Percentiles rank a stretch among this genome's conserved stretches.
These are phyloP conservation scores for Uropsilus gracilis DNA, from an alignment of 2,113 vertebrate genomes.

Conservation along the genomic window DNA sequence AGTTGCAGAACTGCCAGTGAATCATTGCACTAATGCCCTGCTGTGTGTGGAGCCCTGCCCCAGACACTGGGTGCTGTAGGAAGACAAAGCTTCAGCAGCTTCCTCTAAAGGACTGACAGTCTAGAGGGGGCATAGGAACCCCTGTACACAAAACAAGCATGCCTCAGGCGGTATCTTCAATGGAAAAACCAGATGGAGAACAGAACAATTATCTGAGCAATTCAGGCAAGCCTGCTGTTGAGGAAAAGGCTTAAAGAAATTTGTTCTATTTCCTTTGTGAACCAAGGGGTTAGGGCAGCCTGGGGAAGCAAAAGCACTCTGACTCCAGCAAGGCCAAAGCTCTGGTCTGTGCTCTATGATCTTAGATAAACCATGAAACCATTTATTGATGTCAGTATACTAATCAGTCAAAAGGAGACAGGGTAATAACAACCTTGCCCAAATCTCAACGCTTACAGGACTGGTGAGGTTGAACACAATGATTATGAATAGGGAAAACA, in stretches of 20 bases:
- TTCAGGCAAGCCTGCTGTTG: constrained; percentile 74
- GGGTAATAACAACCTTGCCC: not conserved
- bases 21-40: not conserved
- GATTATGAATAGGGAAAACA: not conserved
- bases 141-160: constrained; percentile 40
- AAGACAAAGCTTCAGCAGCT: constrained; percentile 54
- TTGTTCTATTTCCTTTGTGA: constrained; percentile 47
- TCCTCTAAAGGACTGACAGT: constrained; percentile 44
- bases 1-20: not conserved
- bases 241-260: constrained; percentile 61
- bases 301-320: not conserved
- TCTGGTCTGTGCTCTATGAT: not conserved
- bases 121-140: constrained; percentile 38
- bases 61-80: not conserved
- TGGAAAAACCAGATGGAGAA: constrained; percentile 74
- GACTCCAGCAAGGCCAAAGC: constrained; percentile 1
- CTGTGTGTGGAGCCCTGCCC: not conserved
- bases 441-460: not conserved
- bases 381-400: not conserved
- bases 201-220: constrained; percentile 71
- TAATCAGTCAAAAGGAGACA: not conserved
- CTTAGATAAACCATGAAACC: not conserved
- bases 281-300: not conserved
- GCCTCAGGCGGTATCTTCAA: constrained; percentile 61
- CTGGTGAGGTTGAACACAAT: not conserved